Base-by-base conservation (phyloP, 2,888 invertebrate species). In the Patella ulyssiponensis region DNA sequence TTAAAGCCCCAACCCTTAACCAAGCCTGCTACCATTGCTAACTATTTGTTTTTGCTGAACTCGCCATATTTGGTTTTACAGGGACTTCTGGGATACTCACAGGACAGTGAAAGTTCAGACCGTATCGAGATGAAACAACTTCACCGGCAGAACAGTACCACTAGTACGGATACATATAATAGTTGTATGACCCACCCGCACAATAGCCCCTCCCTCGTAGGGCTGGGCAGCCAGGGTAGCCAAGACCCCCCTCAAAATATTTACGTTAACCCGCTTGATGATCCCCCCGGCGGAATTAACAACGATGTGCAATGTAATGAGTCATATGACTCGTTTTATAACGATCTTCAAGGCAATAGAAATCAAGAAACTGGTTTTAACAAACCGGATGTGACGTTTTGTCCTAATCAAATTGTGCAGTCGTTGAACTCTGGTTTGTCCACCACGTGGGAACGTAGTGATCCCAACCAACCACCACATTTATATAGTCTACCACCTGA, bases 101-200 rank as follows among this genome's bases (percentile, higher is more conserved):
- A 81, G 79, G 82, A 83, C 74, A 76, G 77, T 33, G 75, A 78
- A 71, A 76, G 77, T 58, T 76, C 80, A 73, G 85, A 85, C 75
- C 86, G 87, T 81, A 89, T 89, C 77, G 89, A 90, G 84, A 81
- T 90, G 86, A 88, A 87, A 84, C 84, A 87, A 75, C 84, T 89
- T 75, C 85, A 87, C 79, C 84, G 89, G 11, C 88, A 89, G 82
- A 85, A 84, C 83, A 88, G 88, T 90, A 93, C 93, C 79, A 93
- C 94, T 93, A 95, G 97, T 93, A 95, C 97, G 90, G 98, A 98
- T 93, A 98, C 98, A 86, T 98, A 97, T 93, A 97, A 97, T 92
- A 97, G 97, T 93, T 98, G 98, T 94, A 96, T 97, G 93, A 97
- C 98, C 90, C 97, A 97, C 94, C 97, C 97, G 90, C 89, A 88